Conservation (phyloP, 2,888 invertebrate genomes). For the Silvanus unidentatus region DNA sequence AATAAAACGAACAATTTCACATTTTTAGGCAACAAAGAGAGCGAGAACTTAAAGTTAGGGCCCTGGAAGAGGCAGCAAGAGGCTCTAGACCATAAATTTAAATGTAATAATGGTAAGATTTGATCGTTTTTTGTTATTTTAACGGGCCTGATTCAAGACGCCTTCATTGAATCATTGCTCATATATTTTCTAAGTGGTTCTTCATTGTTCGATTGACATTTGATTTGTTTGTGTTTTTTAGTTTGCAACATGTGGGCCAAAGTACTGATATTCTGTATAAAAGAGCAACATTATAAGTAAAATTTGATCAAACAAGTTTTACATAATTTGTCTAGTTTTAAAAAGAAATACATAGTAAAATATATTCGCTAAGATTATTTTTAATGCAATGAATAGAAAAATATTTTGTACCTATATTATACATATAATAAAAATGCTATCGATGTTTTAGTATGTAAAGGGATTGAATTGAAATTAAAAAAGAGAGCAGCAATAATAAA, state of each 20-base stretch:
- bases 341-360: background rate
- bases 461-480: too few relatives aligned
- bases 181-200: too few relatives aligned
- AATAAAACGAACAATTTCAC: too few relatives aligned
- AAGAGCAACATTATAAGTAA: constrained; percentile 15
- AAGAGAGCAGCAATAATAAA: too few relatives aligned
- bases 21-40: constrained; percentile 65
- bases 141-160: too few relatives aligned
- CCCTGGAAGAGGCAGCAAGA: constrained; percentile 78
- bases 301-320: too few relatives aligned
- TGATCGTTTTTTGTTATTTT: background rate
- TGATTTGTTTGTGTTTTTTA: constrained; percentile 8
- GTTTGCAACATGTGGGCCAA: constrained; percentile 19
- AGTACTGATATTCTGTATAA: constrained; percentile 13
- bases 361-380: background rate
- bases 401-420: background rate
- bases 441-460: constrained; percentile 2
- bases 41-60: constrained; percentile 78
- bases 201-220: too few relatives aligned
- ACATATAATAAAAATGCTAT: background rate
- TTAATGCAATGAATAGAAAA: constrained; percentile 25
- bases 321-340: too few relatives aligned
- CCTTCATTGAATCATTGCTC: too few relatives aligned
- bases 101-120: constrained; percentile 3
- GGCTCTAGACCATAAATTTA: constrained; percentile 50